Conservation (phyloP, 2,113 vertebrate species). For the Willisornis vidua region DNA sequence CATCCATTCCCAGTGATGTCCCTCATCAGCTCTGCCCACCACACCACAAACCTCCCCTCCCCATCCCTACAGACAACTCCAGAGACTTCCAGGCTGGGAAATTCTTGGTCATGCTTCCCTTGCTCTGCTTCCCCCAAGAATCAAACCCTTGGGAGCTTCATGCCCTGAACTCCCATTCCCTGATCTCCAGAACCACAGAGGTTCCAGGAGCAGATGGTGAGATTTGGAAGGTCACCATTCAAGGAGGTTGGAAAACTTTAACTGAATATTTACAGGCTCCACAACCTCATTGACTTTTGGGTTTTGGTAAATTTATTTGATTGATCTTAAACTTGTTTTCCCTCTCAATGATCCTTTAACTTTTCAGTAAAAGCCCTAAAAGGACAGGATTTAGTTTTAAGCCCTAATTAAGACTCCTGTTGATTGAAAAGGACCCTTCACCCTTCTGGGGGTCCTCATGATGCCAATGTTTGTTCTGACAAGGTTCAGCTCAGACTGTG, state of each 20-base stretch:
- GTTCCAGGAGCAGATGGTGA: conserved; percentile 19
- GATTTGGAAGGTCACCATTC: conserved; percentile 8
- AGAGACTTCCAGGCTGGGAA: conserved; percentile 49
- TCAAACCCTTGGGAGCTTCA: conserved; percentile 25
- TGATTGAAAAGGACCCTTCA: background rate
- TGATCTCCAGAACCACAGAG: background rate
- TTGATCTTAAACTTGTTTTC: background rate
- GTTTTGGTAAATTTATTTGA: background rate
- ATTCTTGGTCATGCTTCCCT: conserved; percentile 12
- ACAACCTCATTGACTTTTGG: background rate
- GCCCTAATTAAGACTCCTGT: background rate
- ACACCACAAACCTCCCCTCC: background rate
- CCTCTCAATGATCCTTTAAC: background rate
- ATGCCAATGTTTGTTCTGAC: background rate
- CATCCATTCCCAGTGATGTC: conserved; percentile 31
- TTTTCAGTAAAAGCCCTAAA: background rate
- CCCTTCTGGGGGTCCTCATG: rapidly evolving
- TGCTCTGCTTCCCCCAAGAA: conserved; percentile 19
- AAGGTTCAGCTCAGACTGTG: background rate
- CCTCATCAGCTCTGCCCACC: conserved; percentile 32
- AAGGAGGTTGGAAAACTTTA: conserved; percentile 22
- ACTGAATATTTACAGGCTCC: background rate
- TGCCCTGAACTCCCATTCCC: background rate
- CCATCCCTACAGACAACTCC: conserved; percentile 45
- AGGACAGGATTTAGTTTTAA: background rate